Evolutionary conservation across 2,797 vertebrate genomes (phyloP).

Genomic region (Trichosurus vulpecula): DNA sequence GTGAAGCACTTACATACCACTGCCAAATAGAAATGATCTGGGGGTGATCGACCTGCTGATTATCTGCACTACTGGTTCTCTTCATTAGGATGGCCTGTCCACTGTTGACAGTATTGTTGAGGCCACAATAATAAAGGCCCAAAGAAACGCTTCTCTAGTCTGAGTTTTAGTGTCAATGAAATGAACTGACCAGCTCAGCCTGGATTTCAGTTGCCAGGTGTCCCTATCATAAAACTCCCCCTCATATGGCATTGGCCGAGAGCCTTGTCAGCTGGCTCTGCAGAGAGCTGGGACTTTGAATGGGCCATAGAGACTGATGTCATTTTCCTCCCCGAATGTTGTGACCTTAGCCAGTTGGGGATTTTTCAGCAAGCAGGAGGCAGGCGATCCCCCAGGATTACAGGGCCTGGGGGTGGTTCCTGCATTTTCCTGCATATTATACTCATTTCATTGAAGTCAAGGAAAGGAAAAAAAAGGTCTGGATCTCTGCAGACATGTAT

Average conservation of each 20-base stretch:
- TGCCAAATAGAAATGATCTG: background rate
- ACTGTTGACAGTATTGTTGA: background rate
- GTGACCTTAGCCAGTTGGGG: background rate
- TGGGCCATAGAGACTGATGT: background rate
- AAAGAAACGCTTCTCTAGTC: conserved; percentile 17
- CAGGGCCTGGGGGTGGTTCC: background rate
- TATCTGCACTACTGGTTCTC: background rate
- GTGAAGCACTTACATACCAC: background rate
- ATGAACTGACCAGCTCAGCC: conserved; percentile 14
- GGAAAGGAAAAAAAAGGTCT: background rate
- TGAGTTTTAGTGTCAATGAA: conserved; percentile 27
- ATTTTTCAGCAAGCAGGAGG: background rate
- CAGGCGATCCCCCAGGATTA: background rate
- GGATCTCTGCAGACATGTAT: conserved; percentile 5
- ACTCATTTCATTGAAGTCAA: background rate
- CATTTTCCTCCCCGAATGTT: background rate
- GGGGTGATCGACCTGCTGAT: background rate
- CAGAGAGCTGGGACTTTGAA: background rate
- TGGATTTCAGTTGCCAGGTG: conserved; percentile 18
- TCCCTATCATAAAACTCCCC: conserved; percentile 36
- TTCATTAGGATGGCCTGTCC: background rate
- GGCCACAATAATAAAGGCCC: background rate
- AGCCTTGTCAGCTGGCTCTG: conserved; percentile 21
- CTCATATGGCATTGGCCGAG: conserved; percentile 40
- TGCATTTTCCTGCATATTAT: background rate